These are phyloP conservation scores for Stegostoma tigrinum DNA, from an alignment of 2,113 vertebrate species.

Conservation along the genomic window DNA sequence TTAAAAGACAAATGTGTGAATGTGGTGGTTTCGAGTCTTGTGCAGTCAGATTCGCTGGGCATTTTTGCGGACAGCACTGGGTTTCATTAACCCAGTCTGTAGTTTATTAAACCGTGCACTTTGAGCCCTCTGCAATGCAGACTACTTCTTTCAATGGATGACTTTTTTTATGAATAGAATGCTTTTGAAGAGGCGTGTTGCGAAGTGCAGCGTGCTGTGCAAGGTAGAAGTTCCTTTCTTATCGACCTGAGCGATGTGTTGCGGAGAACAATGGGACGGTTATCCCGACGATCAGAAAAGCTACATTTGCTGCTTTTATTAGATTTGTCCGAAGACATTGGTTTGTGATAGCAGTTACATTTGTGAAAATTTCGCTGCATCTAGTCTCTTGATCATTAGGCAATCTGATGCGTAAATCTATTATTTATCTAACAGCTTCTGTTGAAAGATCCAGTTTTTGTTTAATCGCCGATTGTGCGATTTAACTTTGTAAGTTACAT, in stretches of 20 bases:
- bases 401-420: background rate
- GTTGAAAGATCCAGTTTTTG: background rate
- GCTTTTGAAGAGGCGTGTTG: background rate
- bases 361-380: background rate
- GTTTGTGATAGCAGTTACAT: background rate
- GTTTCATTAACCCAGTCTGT: background rate
- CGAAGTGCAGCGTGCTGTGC: background rate
- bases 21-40: background rate
- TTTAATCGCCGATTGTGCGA: background rate
- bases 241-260: background rate
- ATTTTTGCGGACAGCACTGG: background rate
- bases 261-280: background rate
- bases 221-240: conserved; percentile 15
- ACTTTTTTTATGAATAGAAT: background rate
- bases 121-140: conserved; percentile 1
- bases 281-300: background rate
- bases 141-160: background rate
- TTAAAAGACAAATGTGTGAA: background rate
- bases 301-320: background rate
- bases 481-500: background rate
- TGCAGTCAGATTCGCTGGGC: background rate
- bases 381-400: background rate
- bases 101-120: conserved; percentile 17
- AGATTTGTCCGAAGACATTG: background rate
- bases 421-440: background rate